phyloP scores from a whole-genome alignment of 2,797 vertebrate species.

The Pseudocheirus occidentalis region DNA sequence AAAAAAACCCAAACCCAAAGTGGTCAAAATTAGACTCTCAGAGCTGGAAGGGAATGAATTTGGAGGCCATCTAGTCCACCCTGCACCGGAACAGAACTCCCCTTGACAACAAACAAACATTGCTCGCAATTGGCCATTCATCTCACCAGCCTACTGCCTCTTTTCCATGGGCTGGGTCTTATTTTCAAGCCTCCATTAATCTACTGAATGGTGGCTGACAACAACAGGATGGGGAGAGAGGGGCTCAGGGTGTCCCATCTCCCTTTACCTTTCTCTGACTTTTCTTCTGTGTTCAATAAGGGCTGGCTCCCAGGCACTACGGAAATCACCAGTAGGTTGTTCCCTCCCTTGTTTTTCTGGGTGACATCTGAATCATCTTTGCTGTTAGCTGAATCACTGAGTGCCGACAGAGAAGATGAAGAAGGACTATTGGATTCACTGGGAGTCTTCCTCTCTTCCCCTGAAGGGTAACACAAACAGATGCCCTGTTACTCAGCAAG shows the following conservation, averaged over 20 bases:
- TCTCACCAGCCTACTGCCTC: background rate
- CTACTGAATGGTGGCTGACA: background rate
- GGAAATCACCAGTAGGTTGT: constrained; percentile 93
- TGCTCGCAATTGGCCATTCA: background rate
- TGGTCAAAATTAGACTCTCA: background rate
- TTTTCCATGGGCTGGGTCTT: background rate
- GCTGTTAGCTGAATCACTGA: constrained; percentile 98
- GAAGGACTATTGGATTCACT: constrained; percentile 98
- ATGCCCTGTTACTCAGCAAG: background rate
- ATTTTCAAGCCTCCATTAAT: background rate
- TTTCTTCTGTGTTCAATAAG: constrained; percentile 92
- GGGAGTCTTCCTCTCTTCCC: constrained; percentile 87
- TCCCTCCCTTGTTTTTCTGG: constrained; percentile 91
- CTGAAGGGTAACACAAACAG: constrained; percentile 74
- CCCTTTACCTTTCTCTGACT: constrained; percentile 94
- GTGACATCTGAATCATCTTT: constrained; percentile 93
- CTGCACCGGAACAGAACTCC: background rate
- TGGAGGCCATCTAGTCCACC: background rate
- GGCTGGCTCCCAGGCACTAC: constrained; percentile 93
- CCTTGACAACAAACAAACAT: background rate
- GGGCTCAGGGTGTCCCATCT: background rate
- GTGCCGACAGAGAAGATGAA: constrained; percentile 94
- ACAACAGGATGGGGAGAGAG: background rate
- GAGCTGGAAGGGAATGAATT: background rate
- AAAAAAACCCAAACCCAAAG: background rate